Conservation (phyloP, 1,140 invertebrate genomes). For the Trichonephila inaurata region DNA sequence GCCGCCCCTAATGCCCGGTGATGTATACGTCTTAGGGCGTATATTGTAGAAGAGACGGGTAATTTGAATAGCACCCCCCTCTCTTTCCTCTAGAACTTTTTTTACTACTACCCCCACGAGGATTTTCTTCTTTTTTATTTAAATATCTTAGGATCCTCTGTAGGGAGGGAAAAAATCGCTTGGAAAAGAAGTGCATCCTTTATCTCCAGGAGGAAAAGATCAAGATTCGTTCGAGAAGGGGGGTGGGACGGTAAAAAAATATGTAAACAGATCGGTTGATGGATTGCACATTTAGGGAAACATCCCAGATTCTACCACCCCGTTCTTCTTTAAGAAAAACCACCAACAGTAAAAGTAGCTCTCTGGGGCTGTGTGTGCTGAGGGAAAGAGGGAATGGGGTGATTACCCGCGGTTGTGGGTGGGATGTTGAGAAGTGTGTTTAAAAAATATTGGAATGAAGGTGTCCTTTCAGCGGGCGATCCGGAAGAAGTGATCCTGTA, state of each 20-base stretch:
- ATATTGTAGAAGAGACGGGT: conserved; percentile 74
- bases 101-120: neutral
- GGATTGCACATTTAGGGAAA: conserved; percentile 75
- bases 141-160: conserved; percentile 32
- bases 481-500: neutral
- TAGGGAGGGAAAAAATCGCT: conserved; percentile 26
- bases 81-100: neutral
- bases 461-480: neutral
- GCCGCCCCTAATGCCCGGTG: conserved; percentile 74
- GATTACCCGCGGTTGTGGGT: conserved; percentile 27
- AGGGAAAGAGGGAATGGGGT: neutral
- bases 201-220: conserved; percentile 70
- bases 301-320: conserved; percentile 60
- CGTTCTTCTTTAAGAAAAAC: conserved; percentile 32
- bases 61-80: conserved; percentile 73
- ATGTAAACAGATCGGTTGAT: conserved; percentile 76
- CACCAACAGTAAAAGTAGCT: conserved; percentile 14
- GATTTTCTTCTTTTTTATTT: conserved; percentile 66
- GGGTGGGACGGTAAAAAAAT: conserved; percentile 44
- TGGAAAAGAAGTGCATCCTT: conserved; percentile 52
- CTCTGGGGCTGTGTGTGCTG: neutral
- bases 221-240: conserved; percentile 65
- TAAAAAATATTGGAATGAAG: neutral
- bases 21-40: conserved; percentile 73
- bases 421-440: neutral